Evolutionary conservation across 2,888 invertebrate genomes (phyloP), one percentile per base, ranked within the genome.

Genomic region (Pristionchus maxplancki): DNA sequence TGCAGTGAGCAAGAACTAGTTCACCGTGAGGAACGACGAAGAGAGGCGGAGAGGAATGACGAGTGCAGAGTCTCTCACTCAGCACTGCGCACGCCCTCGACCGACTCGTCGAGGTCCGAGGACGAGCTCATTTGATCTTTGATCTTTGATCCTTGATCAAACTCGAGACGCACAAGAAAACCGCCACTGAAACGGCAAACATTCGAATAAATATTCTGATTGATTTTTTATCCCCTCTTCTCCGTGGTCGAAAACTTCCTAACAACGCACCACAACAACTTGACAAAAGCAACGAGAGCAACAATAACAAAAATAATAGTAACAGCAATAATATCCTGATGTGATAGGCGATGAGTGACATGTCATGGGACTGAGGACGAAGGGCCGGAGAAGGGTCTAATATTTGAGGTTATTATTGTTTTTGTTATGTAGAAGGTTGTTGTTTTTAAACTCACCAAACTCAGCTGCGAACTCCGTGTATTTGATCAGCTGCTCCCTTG

Each of bases 181-280:
- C 58, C 58, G 8, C 58, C 64, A 34, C 31, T 31, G 64, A 28
- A 67, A 67, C 64, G 11, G 31, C 31, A n/a, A 67, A 31, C 64
- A 31, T 67, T 67, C 64, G 31, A 67, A 67, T 67, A 67, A 67
- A 67, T 31, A 67, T 67, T 67, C 64, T 34, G 64, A 67, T 67
- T 31, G 64, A 58, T 58, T 20, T 20, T n/a, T 71, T 74, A 74
- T 74, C 40, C 74, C 6, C 40, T 37, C 40, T 74, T 74, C 37
- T 11, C 40, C n/a, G 40, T 74, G 3, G 24, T 20, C 9, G 40
- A 37, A 74, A 40, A 74, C 24, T 37, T 40, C 13, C 74, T 24
- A 24, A 40, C 37, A 20, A 74, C 11, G 40, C 5, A 74, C 40
- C 74, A 74, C 0, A n/a, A 6, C 20, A 37, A 1, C 8, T 40